A percentile compares a stretch with the other conserved stretches of the same genome.
These are phyloP conservation scores for Wasmannia auropunctata DNA, from an alignment of 1,140 invertebrate species.

Conservation along the genomic window DNA sequence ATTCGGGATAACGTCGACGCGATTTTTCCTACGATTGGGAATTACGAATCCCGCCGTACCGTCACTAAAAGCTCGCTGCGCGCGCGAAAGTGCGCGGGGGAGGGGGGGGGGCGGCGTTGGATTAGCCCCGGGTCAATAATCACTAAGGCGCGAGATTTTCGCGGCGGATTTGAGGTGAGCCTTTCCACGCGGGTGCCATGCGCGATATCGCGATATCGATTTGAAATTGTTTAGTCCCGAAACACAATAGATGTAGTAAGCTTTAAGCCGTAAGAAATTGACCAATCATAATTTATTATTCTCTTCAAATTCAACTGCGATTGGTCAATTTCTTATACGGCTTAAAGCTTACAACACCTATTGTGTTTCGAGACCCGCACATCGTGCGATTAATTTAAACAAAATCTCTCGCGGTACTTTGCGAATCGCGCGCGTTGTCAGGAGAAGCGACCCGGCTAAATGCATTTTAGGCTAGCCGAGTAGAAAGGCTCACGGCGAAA, in stretches of 20 bases:
- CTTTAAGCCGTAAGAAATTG: no score
- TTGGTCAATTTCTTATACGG: no score
- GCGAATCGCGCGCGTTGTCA: background rate
- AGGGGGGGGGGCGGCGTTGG: background rate
- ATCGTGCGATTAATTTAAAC: constrained; percentile 1
- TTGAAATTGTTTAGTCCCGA: constrained; percentile 21
- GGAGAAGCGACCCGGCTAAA: constrained; percentile 17
- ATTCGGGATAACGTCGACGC: constrained; percentile 51
- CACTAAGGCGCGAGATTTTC: constrained; percentile 13
- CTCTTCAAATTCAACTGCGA: no score
- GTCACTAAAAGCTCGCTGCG: constrained; percentile 9
- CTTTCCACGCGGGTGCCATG: background rate
- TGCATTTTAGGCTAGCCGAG: background rate
- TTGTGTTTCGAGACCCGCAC: no score
- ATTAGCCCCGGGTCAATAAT: constrained; percentile 19
- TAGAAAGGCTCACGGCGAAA: constrained; percentile 20
- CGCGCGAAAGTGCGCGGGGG: no score
- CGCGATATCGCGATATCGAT: background rate
- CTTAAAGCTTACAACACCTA: no score
- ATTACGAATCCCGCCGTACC: constrained; percentile 13
- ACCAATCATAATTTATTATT: no score
- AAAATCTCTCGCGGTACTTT: background rate
- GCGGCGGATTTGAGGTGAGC: background rate
- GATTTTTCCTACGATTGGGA: constrained; percentile 53
- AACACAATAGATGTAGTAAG: no score